Evolutionary conservation across 1,140 invertebrate genomes (phyloP).

Genomic region (Myzus persicae): DNA sequence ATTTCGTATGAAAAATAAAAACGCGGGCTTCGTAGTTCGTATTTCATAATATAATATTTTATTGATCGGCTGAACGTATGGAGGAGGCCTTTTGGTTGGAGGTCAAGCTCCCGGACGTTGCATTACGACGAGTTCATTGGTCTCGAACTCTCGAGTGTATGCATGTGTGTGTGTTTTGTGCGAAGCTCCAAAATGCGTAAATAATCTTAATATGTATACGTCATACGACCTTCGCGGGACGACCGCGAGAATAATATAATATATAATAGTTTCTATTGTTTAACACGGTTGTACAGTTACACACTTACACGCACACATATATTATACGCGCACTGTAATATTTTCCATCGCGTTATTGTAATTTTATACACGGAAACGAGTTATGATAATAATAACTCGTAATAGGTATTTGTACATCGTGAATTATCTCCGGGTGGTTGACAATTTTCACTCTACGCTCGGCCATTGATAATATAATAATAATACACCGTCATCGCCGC

Average conservation of each 20-base stretch:
- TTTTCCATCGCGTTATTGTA: not conserved
- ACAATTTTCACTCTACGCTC: not conserved
- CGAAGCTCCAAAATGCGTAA: not conserved
- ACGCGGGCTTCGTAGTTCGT: not conserved
- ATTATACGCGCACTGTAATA: not conserved
- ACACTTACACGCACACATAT: not conserved
- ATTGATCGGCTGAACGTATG: not conserved
- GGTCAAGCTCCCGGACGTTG: slow-evolving; percentile 42
- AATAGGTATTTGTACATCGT: not conserved
- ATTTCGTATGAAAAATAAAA: not conserved
- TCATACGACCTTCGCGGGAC: slow-evolving; percentile 26
- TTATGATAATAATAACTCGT: not conserved
- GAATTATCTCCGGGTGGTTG: not conserved
- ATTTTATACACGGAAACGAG: not conserved
- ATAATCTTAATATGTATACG: slow-evolving; percentile 45
- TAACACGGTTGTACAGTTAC: not conserved
- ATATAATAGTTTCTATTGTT: not conserved
- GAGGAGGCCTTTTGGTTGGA: slow-evolving; percentile 35
- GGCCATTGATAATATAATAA: not conserved
- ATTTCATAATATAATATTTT: not conserved
- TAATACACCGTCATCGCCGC: not conserved
- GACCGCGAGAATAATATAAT: not conserved
- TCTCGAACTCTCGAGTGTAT: not conserved
- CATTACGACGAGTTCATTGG: slow-evolving; percentile 42
- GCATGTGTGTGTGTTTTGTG: not conserved